These are phyloP conservation scores for Seira ritae DNA, from an alignment of 2,888 invertebrate species.

Conservation along the genomic window DNA sequence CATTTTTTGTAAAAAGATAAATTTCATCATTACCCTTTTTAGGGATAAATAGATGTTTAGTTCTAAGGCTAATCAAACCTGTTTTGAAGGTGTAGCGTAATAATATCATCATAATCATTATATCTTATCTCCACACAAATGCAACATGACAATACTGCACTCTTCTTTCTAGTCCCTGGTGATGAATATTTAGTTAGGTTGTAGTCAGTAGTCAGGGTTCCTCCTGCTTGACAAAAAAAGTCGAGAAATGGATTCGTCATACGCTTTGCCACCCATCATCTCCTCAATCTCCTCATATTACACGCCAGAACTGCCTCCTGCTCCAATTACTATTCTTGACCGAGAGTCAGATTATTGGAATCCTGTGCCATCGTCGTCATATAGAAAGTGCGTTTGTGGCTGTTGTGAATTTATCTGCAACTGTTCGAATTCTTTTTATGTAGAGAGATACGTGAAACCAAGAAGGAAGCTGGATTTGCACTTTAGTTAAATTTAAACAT, in stretches of 20 bases:
- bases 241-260: slow-evolving; percentile 24
- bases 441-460: slow-evolving; percentile 28
- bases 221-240: slow-evolving; percentile 14
- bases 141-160: slow-evolving; percentile 6
- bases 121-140: slow-evolving; percentile 31
- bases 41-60: slow-evolving; percentile 58
- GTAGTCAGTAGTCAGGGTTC: not conserved
- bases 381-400: slow-evolving; percentile 67
- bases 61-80: slow-evolving; percentile 53
- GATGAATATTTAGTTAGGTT: slow-evolving; percentile 3
- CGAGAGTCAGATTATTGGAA: slow-evolving; percentile 57
- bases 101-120: slow-evolving; percentile 35
- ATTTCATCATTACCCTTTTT: slow-evolving; percentile 57
- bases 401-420: slow-evolving; percentile 70
- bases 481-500: not conserved
- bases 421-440: slow-evolving; percentile 65
- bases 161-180: not conserved
- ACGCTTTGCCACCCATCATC: slow-evolving; percentile 52
- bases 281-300: slow-evolving; percentile 52
- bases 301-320: slow-evolving; percentile 55
- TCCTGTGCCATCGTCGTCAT: slow-evolving; percentile 30
- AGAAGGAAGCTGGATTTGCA: not conserved
- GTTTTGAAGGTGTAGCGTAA: slow-evolving; percentile 56
- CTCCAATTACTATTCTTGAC: slow-evolving; percentile 53
- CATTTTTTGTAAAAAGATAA: slow-evolving; percentile 44